phyloP scores from a whole-genome alignment of 1,140 invertebrate species.

The Drosophila murphyi region DNA sequence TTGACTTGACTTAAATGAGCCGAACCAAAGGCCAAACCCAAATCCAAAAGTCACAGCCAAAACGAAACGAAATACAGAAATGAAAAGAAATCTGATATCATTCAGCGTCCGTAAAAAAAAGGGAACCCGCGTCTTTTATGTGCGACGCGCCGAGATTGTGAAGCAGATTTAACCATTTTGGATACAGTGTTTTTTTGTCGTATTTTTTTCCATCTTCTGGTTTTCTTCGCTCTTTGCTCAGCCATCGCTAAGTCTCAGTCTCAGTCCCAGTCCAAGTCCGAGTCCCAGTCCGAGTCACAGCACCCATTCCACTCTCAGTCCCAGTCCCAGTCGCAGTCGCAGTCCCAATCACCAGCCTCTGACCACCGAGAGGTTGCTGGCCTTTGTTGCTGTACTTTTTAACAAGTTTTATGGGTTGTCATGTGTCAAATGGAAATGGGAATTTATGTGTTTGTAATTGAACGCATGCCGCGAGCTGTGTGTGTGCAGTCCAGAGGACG shows the following conservation, averaged over 20 bases:
- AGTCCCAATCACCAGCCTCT: conserved; percentile 18
- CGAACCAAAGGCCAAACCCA: conserved; percentile 19
- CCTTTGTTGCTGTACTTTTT: conserved; percentile 78
- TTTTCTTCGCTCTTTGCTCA: conserved; percentile 2
- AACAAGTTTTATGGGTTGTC: conserved; percentile 83
- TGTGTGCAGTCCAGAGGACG: conserved; percentile 23
- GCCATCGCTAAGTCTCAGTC: conserved; percentile 2
- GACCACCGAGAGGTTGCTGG: conserved; percentile 54
- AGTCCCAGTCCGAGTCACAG: conserved; percentile 29
- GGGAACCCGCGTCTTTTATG: conserved; percentile 69
- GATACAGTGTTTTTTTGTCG: conserved; percentile 58
- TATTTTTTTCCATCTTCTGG: conserved; percentile 16
- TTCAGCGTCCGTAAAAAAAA: conserved; percentile 67
- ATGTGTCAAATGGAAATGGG: conserved; percentile 84
- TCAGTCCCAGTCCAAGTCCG: neutral
- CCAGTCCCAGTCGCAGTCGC: conserved; percentile 30
- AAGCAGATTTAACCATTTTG: conserved; percentile 77
- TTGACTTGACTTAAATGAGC: conserved; percentile 33
- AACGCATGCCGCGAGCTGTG: conserved; percentile 66
- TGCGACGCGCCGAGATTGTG: conserved; percentile 65
- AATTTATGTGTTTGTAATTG: conserved; percentile 84
- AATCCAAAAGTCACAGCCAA: conserved; percentile 28
- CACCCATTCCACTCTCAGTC: conserved; percentile 36
- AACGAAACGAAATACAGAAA: conserved; percentile 59
- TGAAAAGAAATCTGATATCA: conserved; percentile 82